Base-by-base conservation (phyloP, 1,140 invertebrate genomes). In the Camponotus floridanus region DNA sequence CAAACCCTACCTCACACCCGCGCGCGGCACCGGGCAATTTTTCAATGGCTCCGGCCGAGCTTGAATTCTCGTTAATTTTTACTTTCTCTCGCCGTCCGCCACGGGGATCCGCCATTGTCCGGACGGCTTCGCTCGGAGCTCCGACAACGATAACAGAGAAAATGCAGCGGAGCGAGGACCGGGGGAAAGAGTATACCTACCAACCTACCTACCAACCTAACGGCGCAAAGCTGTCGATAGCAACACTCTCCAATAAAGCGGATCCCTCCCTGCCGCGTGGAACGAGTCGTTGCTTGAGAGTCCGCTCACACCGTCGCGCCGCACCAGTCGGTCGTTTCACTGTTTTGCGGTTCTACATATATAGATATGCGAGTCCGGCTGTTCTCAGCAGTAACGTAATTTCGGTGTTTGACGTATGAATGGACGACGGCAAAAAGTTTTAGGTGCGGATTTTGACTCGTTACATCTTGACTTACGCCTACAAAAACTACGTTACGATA, bases 11-110 rank as follows among this genome's bases (percentile, higher is more conserved):
- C 83, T 74, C 86, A 26, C 33, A 81, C 86, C 86, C 68, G 15
- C 91, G 86, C 74, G 88, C 71, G 92, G 86, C 91, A 92, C 88
- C 89, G 90, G 91, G 91, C 92, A 94, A 93, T 94, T 94, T 94
- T 94, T 94, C 93, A 94, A 94, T 94, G 92, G 93, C 93, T 93
- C 92, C 91, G 93, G 85, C 92, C 94, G 92, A 94, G 94, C 93
- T 94, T 94, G 94, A 94, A 94, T 94, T 94, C 93, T 94, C 94
- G 93, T 94, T 94, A 94, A 94, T 94, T 94, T 94, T 94, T 94
- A 94, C 94, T 94, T 94, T 94, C 93, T 94, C 93, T 94, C 92
- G 88, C 93, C 90, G 91, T 94, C 93, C 93, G 93, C 93, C 87
- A 92, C 90, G 92, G 93, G 91, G 88, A 91, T 91, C 90, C 86